These are phyloP conservation scores for Lophotis ruficrista DNA, from an alignment of 2,113 vertebrate species.

Conservation along the genomic window DNA sequence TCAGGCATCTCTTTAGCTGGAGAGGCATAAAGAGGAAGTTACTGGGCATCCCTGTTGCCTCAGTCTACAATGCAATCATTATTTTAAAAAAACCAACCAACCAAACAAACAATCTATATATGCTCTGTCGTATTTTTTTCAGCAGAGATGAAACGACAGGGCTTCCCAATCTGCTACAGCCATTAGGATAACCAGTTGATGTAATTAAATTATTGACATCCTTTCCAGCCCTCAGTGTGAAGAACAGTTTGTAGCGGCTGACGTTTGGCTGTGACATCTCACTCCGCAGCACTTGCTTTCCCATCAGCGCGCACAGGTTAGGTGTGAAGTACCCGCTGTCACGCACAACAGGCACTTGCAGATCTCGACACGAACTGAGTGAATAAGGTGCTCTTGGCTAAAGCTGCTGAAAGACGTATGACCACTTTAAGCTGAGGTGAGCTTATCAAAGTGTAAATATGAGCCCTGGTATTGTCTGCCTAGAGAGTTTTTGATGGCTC, in stretches of 20 bases:
- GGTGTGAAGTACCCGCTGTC: background rate
- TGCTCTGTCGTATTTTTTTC: background rate
- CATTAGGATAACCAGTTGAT: background rate
- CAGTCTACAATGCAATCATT: background rate
- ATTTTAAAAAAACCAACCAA: background rate
- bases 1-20: background rate
- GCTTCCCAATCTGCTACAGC: background rate
- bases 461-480: background rate
- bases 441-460: background rate
- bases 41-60: background rate
- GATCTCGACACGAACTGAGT: background rate
- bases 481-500: background rate
- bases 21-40: background rate
- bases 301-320: background rate
- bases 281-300: background rate
- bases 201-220: slow-evolving; percentile 16
- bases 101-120: background rate
- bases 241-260: background rate
- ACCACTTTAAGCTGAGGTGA: background rate
- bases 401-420: background rate
- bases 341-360: background rate
- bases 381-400: accelerated
- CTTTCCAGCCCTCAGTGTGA: background rate
- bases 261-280: background rate
- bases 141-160: background rate